Percentiles rank a stretch among this genome's conserved stretches.
These are phyloP conservation scores for Eupithecia exiguata DNA, from an alignment of 2,888 invertebrate species.

Conservation along the genomic window DNA sequence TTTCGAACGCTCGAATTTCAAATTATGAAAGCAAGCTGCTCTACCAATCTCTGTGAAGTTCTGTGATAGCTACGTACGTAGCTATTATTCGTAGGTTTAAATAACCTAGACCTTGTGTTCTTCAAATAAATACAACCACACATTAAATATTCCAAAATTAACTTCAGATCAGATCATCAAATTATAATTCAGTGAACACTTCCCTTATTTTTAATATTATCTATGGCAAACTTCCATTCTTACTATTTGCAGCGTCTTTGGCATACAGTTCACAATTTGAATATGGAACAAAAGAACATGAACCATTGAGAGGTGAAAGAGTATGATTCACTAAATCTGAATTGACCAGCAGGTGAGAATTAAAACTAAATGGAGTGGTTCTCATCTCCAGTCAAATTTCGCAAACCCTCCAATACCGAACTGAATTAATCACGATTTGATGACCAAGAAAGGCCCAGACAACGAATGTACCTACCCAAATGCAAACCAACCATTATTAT, in stretches of 20 bases:
- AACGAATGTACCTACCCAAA: slow-evolving; percentile 1
- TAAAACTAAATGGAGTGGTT: not conserved
- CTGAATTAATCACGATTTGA: not conserved
- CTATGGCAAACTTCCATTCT: too few relatives aligned
- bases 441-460: not conserved
- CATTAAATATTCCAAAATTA: not conserved
- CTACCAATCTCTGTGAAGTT: not conserved
- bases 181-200: too few relatives aligned
- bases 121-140: too few relatives aligned
- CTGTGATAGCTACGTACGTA: not conserved
- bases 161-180: not conserved
- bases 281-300: too few relatives aligned
- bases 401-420: not conserved
- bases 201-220: too few relatives aligned
- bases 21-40: slow-evolving; percentile 23
- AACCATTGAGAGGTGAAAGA: too few relatives aligned
- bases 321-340: too few relatives aligned
- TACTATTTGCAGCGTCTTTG: too few relatives aligned
- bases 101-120: too few relatives aligned
- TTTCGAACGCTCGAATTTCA: slow-evolving; percentile 35
- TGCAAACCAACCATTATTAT: slow-evolving; percentile 1
- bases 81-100: not conserved
- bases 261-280: too few relatives aligned
- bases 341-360: not conserved
- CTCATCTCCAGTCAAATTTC: not conserved